Percentiles rank a stretch among this genome's conserved stretches.
Conservation (phyloP, 2,113 vertebrate species). For the Callopanchax toddi region DNA sequence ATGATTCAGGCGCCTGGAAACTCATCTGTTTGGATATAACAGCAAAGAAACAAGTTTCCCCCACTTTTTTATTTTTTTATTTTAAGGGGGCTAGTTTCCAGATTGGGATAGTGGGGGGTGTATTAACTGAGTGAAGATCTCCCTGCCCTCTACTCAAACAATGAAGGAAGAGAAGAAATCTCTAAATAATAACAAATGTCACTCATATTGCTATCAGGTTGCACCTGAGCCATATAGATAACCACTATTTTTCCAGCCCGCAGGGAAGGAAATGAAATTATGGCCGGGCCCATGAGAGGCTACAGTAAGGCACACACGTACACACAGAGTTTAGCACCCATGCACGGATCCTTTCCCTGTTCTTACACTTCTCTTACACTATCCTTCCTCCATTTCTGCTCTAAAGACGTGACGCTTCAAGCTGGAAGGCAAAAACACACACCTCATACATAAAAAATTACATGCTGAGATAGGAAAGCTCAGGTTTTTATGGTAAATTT, state of each 20-base stretch:
- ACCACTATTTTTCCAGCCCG: slow-evolving; percentile 50
- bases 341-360: slow-evolving; percentile 15
- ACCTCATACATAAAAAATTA: slow-evolving; percentile 18
- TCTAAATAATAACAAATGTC: slow-evolving; percentile 73
- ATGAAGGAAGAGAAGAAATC: slow-evolving; percentile 44
- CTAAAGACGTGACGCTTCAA: slow-evolving; percentile 22
- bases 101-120: slow-evolving; percentile 27
- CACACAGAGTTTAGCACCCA: slow-evolving; percentile 18
- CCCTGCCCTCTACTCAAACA: slow-evolving; percentile 53
- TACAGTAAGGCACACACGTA: slow-evolving; percentile 23
- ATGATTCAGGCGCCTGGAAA: slow-evolving; percentile 43
- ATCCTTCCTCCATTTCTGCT: slow-evolving; percentile 15
- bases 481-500: neutral
- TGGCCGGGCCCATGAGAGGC: slow-evolving; percentile 32
- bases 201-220: slow-evolving; percentile 66
- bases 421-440: slow-evolving; percentile 33
- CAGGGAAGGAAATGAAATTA: slow-evolving; percentile 68
- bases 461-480: slow-evolving; percentile 17
- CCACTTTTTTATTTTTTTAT: slow-evolving; percentile 30
- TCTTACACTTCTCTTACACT: slow-evolving; percentile 31
- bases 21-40: slow-evolving; percentile 65
- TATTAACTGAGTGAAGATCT: slow-evolving; percentile 58
- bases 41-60: slow-evolving; percentile 29
- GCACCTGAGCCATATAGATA: slow-evolving; percentile 81
- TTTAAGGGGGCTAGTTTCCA: slow-evolving; percentile 39